phyloP scores from a whole-genome alignment of 1,140 invertebrate genomes.

The Drosophila quadrilineata region DNA sequence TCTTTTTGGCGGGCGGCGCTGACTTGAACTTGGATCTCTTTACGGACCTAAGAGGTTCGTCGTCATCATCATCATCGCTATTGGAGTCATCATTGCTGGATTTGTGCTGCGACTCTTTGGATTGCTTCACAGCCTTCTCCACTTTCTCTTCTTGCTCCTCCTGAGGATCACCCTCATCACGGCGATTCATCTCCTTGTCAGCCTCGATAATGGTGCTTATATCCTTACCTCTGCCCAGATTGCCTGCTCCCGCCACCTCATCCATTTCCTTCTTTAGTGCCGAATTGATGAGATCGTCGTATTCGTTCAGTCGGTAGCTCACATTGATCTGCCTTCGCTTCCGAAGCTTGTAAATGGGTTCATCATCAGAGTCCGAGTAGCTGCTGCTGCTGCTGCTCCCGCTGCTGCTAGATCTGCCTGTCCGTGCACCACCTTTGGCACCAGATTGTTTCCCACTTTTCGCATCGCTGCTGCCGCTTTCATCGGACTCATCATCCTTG shows the following conservation, averaged over 20 bases:
- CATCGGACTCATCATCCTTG: conserved; percentile 26
- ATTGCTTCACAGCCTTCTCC: conserved; percentile 38
- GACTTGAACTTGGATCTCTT: conserved; percentile 58
- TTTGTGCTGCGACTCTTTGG: neutral
- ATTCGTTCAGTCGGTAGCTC: conserved; percentile 94
- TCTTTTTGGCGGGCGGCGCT: conserved; percentile 83
- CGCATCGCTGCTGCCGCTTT: conserved; percentile 45
- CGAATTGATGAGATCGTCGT: conserved; percentile 95
- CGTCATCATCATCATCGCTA: conserved; percentile 36
- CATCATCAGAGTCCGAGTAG: conserved; percentile 84
- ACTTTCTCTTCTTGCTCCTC: conserved; percentile 82
- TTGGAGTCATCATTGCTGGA: conserved; percentile 18
- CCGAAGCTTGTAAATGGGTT: conserved; percentile 91
- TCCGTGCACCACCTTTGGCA: conserved; percentile 11
- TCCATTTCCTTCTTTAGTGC: conserved; percentile 92
- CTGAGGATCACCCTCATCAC: conserved; percentile 67
- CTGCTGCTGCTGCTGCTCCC: conserved; percentile 80
- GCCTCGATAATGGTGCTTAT: conserved; percentile 94
- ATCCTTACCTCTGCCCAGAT: conserved; percentile 92
- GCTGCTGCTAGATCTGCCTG: conserved; percentile 70
- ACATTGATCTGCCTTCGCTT: conserved; percentile 88
- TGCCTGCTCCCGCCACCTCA: conserved; percentile 88
- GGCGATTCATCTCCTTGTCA: conserved; percentile 85
- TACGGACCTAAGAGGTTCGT: conserved; percentile 44
- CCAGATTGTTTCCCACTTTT: conserved; percentile 44